Evolutionary conservation across 2,113 vertebrate species (phyloP), one percentile per base, ranked within the genome.

Genomic region (Mus pahari): DNA sequence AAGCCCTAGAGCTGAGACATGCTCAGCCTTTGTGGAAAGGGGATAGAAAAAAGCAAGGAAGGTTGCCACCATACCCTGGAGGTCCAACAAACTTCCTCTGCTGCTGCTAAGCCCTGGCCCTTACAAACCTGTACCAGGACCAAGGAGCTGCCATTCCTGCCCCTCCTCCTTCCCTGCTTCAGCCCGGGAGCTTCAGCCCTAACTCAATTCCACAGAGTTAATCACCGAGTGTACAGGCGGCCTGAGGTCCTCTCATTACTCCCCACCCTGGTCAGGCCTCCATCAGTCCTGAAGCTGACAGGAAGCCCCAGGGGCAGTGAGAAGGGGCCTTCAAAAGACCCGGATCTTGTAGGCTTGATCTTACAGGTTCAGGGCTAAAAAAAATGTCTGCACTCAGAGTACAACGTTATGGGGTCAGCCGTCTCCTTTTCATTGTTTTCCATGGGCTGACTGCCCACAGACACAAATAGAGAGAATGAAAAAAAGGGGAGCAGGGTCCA

Each of bases 161-260:
- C 42, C 3, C 0, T n/a, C 64, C n/a, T 73, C 78, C 58, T 24
- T 74, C 70, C 71, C 86, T 19, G 14, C 13, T 58, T 53, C 86
- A 16, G 94, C 89, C 26, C 0, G 2, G 4, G 87, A 83, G 84
- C 94, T 86, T 11, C 0, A 39, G 86, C 66, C 74, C 58, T 97
- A 97, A 98, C 96, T 96, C 33, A 7, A 97, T 97, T 97, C 90
- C 88, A 45, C 92, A 3, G 33, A 0, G 79, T 89, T 96, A 96
- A 97, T 97, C 95, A 73, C 84, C 0, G 55, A 2, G 1, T 64
- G 70, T 84, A 96, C 96, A 97, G 95, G 91, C 60, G 0, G 71
- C 89, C 97, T 95, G 8, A 75, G 84, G 81, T 74, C 91, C 64
- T 22, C 42, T 77, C 94, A 92, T 94, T 94, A 92, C 28, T 95